Conservation (phyloP, 1,140 invertebrate genomes). For the Drosophila erecta region DNA sequence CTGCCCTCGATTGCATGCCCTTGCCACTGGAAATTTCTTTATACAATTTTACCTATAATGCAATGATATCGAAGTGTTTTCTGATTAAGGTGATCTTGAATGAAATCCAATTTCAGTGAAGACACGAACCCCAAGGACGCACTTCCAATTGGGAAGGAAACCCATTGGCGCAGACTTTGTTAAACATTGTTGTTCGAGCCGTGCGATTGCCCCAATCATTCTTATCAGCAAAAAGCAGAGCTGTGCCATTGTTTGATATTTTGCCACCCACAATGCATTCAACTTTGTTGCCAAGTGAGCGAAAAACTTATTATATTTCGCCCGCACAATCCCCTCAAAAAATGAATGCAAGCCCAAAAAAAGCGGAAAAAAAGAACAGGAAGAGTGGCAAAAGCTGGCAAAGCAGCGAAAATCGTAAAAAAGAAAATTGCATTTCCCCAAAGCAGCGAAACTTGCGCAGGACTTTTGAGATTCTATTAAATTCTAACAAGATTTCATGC, state of each 20-base stretch:
- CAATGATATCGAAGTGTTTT: slow-evolving; percentile 1
- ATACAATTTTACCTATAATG: slow-evolving; percentile 5
- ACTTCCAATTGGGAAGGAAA: slow-evolving; percentile 50
- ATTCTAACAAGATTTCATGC: slow-evolving; percentile 82
- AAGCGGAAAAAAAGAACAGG: slow-evolving; percentile 25
- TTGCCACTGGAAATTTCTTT: slow-evolving; percentile 17
- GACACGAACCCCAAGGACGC: slow-evolving; percentile 42
- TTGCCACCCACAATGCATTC: slow-evolving; percentile 54
- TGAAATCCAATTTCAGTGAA: slow-evolving; percentile 18
- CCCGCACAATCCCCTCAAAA: slow-evolving; percentile 46
- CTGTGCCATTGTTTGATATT: slow-evolving; percentile 34
- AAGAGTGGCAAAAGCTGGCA: slow-evolving; percentile 39
- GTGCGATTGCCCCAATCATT: slow-evolving; percentile 70
- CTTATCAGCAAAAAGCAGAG: slow-evolving; percentile 71
- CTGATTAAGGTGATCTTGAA: slow-evolving; percentile 3
- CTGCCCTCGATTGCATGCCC: slow-evolving; percentile 24
- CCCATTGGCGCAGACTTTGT: slow-evolving; percentile 17
- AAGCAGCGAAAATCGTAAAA: slow-evolving; percentile 68
- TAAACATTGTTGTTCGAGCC: slow-evolving; percentile 43
- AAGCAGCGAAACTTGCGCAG: slow-evolving; percentile 78
- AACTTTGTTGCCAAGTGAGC: slow-evolving; percentile 73
- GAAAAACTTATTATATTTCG: slow-evolving; percentile 71
- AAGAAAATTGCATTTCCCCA: slow-evolving; percentile 77
- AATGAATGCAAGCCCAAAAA: slow-evolving; percentile 58
- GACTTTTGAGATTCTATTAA: slow-evolving; percentile 81